Base-by-base conservation (phyloP, 2,888 invertebrate species). In the Lobophora halterata region DNA sequence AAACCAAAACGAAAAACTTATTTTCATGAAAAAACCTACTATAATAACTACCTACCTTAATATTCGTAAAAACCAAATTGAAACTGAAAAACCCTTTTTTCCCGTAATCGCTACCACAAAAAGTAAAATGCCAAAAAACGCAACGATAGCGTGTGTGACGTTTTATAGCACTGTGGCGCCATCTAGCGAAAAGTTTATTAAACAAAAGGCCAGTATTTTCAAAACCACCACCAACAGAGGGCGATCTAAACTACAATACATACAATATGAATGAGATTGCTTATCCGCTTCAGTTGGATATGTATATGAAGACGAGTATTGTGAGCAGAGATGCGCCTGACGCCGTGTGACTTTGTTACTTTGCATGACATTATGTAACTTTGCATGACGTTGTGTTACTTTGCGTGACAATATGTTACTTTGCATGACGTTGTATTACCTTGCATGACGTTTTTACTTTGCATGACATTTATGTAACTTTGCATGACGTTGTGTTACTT, bases 231-330 rank as follows among this genome's bases (percentile, higher is more conserved):
- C 38, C 50, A 48, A 39, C 42, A 13, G 9, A 10, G 31, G 45
- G 31, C 32, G 17, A 28, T 37, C 42, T 36, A 26, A 16, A 28
- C 33, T 39, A 47, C 34, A 29, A 71, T 52, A 52, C 39, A 74
- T 71, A 73, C 66, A 73, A 66, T 47, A 71, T 73, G 69, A 68
- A 76, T 78, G 85, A 75, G 71, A 83, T 86, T 85, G 85, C 85
- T 78, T 83, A 61, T 64, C 65, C 67, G 68, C 65, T 68, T 61
- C 50, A 53, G 68, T 79, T 73, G 78, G 85, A 86, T 86, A 86
- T 86, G 85, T 85, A 78, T 71, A 73, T n/a, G n/a, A n/a, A 58
- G 61, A 61, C 20, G 72, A 76, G 74, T 71, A 70, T 69, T 62
- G 64, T 69, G 75, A 71, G 70, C 65, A 62, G 66, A 55, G 32